Base-by-base conservation (phyloP, 2,797 vertebrate genomes). In the Microcaecilia unicolor region DNA sequence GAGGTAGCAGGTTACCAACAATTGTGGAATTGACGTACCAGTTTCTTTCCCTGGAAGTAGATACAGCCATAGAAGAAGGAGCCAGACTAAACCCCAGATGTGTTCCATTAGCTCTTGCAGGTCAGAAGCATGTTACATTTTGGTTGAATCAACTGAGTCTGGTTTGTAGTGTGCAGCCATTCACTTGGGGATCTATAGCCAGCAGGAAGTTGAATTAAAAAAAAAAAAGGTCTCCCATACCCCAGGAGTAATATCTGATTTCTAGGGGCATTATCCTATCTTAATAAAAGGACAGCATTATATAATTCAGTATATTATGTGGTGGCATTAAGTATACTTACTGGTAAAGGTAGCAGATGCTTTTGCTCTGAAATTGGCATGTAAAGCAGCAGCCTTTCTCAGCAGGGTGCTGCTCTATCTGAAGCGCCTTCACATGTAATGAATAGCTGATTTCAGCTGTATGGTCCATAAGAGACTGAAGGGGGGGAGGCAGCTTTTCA, bases 391-490 rank as follows among this genome's bases (percentile, higher is more conserved):
- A 56, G 55, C 51, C 44, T 61, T 55, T 45, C 57, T 39, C 74
- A 69, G 67, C 69, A 69, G 64, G 72, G 48, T 55, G 50, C 64
- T 41, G 25, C 47, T 61, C 40, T 37, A 6, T 55, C 58, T 68
- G 47, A 46, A 31, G 5, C 63, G 73, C 44, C 62, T 71, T 77
- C 68, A 55, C 57, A 43, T 59, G 55, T 78, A 81, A 75, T 78
- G 69, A 81, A 76, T 74, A 78, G 63, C 58, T 75, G 53, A 80
- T 84, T 72, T 73, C 45, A 61, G 44, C 37, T 56, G 4, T n/a
- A 31, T 58, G 31, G 67, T 64, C 56, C 72, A 37, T 63, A 44
- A 64, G 75, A 67, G 63, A 72, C 66, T 0, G 0, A 36, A 43
- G 24, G 50, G 34, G 25, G 36, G 43, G 58, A 26, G 56, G 31